Base-by-base conservation (phyloP, 2,888 invertebrate species). In the Acronicta aceris region DNA sequence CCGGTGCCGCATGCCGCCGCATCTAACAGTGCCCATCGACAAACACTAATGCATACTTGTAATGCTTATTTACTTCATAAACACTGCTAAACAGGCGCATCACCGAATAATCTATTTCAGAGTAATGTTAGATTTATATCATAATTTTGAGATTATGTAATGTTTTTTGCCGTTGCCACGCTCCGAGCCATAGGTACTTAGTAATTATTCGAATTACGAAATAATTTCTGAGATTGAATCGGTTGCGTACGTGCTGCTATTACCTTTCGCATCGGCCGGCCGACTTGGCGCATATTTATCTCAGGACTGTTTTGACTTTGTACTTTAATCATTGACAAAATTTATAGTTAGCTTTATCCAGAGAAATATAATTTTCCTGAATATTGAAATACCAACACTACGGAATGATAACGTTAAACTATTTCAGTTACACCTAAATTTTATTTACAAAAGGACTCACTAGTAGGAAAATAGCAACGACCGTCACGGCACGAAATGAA, bases 391-490 rank as follows among this genome's bases (percentile, higher is more conserved):
- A 86, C 87, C 87, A 90, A 90, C 89, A 90, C 85, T 85, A 82
- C 89, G 79, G 81, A 87, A 80, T 80, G 78, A 83, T 84, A 84
- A 82, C 64, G 41, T 82, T 85, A 86, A 81, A 81, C 84, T 83
- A 86, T 84, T 86, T 87, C 83, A 84, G 85, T 87, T 89, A 89
- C 83, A 86, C 71, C 87, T 90, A 90, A 85, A 87, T 75, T 82
- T 83, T 91, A 93, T 92, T 86, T 91, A 93, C 93, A 93, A 89
- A 85, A 91, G 86, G 89, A 91, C 90, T 91, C 91, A 90, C 92
- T 93, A 93, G 87, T 93, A 93, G 91, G 91, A 93, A 91, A 90
- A 89, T 86, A 89, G 86, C 89, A 90, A 93, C 90, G 90, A 93
- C 88, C 92, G 92, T 92, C 89, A 93, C 92, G 94, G 92, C 92